Base-by-base conservation (phyloP, 2,113 vertebrate genomes). In the Plotosus lineatus region DNA sequence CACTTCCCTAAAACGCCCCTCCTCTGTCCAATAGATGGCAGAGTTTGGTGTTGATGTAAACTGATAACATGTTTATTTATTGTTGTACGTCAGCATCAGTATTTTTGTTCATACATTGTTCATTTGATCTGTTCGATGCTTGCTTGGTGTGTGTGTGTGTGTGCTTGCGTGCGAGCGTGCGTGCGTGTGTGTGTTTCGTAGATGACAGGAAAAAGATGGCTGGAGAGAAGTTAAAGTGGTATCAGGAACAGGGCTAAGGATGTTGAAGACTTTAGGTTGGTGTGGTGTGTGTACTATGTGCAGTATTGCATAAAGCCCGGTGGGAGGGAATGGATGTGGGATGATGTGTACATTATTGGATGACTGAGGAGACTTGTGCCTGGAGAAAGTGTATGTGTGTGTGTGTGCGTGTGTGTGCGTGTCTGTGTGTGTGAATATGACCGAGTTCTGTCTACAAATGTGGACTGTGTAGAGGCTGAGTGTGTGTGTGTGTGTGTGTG, bases 221-320 rank as follows among this genome's bases (percentile, higher is more conserved):
- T 40, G 10, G n/a, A 26, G 21, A 31, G 42, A 48, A 44, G 6
- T 15, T 15, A 19, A 17, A 9, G 5, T 63, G 21, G 15, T 19
- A 40, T 66, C 19, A 66, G 63, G 38, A 17, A 23, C 2, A 66
- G 36, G 63, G 9, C 1, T 44, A 46, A 14, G 21, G 4, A 38
- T 21, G 26, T 23, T 50, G 21, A 48, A 78, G 10, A 19, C 12
- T 48, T 65, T 42, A 31, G 3, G 56, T 23, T 31, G 38, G 9
- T 89, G 87, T 89, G 86, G 87, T 26, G 6, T 50, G 56, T 77
- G 2, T 21, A 1, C 10, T 88, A 88, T 89, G 88, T 90, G 89
- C 90, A 40, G 55, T 15, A 23, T 88, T 89, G 89, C 86, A 84
- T 76, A 2, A 23, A 26, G 38, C 40, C 65, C 65, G n/a, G 65